Percentiles rank a stretch among this genome's conserved stretches.
Conservation (phyloP, 2,113 vertebrate species). For the Clarias magur region DNA sequence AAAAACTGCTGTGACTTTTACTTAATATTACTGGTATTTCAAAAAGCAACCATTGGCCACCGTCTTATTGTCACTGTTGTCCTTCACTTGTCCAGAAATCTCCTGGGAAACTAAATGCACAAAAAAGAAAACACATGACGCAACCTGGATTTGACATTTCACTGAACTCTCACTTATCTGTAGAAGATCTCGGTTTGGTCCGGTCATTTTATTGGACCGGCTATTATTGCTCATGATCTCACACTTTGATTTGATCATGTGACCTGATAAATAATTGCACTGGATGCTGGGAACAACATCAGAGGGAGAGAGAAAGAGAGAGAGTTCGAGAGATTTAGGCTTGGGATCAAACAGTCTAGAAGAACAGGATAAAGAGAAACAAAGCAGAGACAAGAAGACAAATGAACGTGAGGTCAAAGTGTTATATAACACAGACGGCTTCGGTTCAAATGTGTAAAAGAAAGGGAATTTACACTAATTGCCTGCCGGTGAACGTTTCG, state of each 20-base stretch:
- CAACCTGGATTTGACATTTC: conserved; percentile 13
- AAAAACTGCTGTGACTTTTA: neutral
- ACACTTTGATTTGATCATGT: conserved; percentile 26
- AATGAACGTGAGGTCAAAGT: neutral
- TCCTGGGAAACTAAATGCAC: neutral
- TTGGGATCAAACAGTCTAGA: conserved; percentile 29
- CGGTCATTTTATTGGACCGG: neutral
- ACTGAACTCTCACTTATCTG: conserved; percentile 21
- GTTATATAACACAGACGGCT: neutral
- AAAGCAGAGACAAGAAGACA: conserved; percentile 4
- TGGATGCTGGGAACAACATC: conserved; percentile 16
- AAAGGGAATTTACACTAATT: neutral
- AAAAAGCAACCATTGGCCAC: neutral
- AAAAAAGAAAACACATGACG: neutral
- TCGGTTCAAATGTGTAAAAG: neutral
- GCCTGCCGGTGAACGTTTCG: neutral
- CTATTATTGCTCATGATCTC: neutral
- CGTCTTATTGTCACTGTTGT: neutral
- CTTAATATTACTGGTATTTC: neutral
- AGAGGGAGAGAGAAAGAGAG: neutral
- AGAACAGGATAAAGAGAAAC: neutral
- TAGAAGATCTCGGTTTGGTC: neutral
- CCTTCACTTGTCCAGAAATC: neutral
- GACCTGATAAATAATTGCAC: conserved; percentile 25
- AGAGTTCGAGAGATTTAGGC: conserved; percentile 9